Percentiles rank a stretch among this genome's conserved stretches.
Evolutionary conservation across 1,140 invertebrate species (phyloP).

Genomic region (Homalodisca vitripennis): DNA sequence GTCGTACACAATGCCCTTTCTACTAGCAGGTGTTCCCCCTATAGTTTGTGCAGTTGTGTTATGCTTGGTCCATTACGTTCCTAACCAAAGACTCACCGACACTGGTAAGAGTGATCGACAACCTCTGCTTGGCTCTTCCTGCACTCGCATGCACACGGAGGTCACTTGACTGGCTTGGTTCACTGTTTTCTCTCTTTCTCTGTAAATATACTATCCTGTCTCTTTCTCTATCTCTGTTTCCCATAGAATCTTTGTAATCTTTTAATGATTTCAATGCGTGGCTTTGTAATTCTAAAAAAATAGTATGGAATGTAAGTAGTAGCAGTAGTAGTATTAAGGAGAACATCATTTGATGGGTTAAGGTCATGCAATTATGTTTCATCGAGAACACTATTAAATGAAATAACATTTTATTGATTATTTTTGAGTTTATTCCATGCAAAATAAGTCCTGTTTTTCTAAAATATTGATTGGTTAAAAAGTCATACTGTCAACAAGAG

Average conservation of each 20-base stretch:
- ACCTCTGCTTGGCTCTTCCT: background rate
- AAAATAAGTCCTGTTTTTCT: too few relatives aligned
- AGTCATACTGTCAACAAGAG: too few relatives aligned
- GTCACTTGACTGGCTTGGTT: too few relatives aligned
- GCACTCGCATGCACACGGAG: background rate
- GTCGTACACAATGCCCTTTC: constrained; percentile 74
- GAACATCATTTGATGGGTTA: too few relatives aligned
- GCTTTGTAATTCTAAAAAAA: background rate
- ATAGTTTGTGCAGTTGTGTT: constrained; percentile 75
- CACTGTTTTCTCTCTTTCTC: too few relatives aligned
- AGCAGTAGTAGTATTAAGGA: too few relatives aligned
- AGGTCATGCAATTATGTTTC: too few relatives aligned
- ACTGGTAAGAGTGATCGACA: background rate
- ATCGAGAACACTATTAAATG: too few relatives aligned
- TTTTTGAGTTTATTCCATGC: too few relatives aligned
- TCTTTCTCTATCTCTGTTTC: background rate
- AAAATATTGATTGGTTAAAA: too few relatives aligned
- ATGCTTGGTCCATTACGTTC: constrained; percentile 61
- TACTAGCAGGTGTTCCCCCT: constrained; percentile 81
- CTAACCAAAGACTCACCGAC: constrained; percentile 3
- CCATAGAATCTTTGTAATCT: background rate
- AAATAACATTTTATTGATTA: too few relatives aligned
- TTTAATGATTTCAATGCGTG: background rate
- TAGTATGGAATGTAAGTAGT: background rate
- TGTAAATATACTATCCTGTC: background rate